Base-by-base conservation (phyloP, 2,888 invertebrate species). In the Ophion ventricosus region DNA sequence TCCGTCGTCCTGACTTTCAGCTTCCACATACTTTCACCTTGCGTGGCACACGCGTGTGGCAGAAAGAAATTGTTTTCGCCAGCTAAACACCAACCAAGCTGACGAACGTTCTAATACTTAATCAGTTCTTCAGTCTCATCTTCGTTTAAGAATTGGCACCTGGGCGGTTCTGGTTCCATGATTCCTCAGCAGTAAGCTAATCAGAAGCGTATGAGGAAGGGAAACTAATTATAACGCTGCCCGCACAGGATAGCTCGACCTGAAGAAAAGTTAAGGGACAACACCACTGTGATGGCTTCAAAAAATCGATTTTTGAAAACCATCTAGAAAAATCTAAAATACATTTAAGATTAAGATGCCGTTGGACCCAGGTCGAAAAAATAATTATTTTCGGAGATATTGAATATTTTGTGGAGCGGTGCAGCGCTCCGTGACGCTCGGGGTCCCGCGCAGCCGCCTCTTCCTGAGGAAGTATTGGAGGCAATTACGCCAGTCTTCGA, bases 21-120 rank as follows among this genome's bases (percentile, higher is more conserved):
- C 3, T 25, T 20, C 29, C 63, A 64, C 23, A 72, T 23, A 14
- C 54, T 29, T 72, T 72, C 56, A 4, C 40, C 25, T 7, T 70
- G 61, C 10, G 43, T 43, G 20, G 54, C 35, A 54, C 49, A 78
- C 1, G 3, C 43, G 49, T 29, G 29, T 10, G 43, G 29, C 11
- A 63, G 17, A 4, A 74, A 49, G 11, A 2, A 80, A 11, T 79
- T 80, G 40, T 26, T 17, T 23, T 64, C 40, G 11, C 73, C 59
- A 20, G 40, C 66, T 43, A 66, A 73, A 26, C 29, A 80, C 73
- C 73, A 73, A n/a, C 72, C 73, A 17, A 73, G 29, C n/a, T 73
- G 66, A 25, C 43, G 29, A 17, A 7, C 59, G 26, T 8, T 43
- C 14, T 29, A 73, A 66, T 80, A n/a, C 23, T 64, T 72, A 26